phyloP scores from a whole-genome alignment of 2,113 vertebrate genomes.

The Carassius gibelio region DNA sequence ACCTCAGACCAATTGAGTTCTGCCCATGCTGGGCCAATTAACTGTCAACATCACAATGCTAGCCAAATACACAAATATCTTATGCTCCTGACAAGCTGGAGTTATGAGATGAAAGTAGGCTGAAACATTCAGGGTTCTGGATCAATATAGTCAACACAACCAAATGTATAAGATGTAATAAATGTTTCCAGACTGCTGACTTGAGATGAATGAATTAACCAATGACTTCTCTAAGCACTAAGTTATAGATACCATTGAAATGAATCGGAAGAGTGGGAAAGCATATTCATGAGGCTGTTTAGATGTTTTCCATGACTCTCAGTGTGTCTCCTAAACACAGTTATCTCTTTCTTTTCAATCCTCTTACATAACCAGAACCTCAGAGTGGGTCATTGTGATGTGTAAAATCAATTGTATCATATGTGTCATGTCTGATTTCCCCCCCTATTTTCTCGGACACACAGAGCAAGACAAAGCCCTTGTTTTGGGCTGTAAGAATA shows the following conservation, averaged over 20 bases:
- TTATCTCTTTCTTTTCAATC: neutral
- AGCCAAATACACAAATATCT: conserved; percentile 14
- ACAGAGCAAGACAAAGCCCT: conserved; percentile 6
- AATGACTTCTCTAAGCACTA: neutral
- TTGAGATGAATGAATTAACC: conserved; percentile 2
- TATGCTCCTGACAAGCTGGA: conserved; percentile 32
- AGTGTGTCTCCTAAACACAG: neutral
- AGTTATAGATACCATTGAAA: neutral
- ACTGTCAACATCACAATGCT: conserved; percentile 23
- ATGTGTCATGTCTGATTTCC: neutral
- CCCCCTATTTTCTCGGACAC: neutral
- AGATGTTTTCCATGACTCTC: neutral
- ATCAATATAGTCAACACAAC: conserved; percentile 12
- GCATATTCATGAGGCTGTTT: neutral
- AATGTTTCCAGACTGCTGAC: neutral
- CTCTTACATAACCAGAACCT: neutral
- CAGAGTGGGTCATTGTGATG: neutral
- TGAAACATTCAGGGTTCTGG: neutral
- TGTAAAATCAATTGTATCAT: conserved; percentile 20
- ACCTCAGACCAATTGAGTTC: conserved; percentile 12
- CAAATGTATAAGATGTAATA: neutral
- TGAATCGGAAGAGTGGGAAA: neutral
- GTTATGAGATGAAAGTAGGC: conserved; percentile 28
- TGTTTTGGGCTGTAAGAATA: conserved; percentile 47
- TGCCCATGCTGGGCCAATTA: conserved; percentile 1